Conservation (phyloP, 2,888 invertebrate genomes). For the Monochamus alternatus region DNA sequence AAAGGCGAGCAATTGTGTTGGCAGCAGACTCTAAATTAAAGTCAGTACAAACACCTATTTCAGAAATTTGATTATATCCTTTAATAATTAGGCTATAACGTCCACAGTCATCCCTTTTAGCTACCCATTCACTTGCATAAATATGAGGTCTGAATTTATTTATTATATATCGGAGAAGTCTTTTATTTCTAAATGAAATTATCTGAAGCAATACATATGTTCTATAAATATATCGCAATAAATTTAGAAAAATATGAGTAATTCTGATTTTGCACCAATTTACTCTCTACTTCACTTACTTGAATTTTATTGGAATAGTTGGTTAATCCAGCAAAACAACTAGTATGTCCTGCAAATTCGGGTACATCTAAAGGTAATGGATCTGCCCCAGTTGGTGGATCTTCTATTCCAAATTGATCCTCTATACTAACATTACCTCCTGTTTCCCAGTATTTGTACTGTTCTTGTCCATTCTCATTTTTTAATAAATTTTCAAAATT, state of each 20-base stretch:
- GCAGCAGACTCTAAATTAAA: constrained; percentile 67
- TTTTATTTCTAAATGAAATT: constrained; percentile 48
- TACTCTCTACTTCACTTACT: too few species aligned
- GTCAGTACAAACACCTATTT: constrained; percentile 59
- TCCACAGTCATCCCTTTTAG: constrained; percentile 72
- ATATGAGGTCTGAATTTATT: constrained; percentile 73
- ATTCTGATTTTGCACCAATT: neutral
- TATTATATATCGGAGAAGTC: constrained; percentile 65
- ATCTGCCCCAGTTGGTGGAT: constrained; percentile 70
- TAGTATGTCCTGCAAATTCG: constrained; percentile 67
- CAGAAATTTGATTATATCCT: constrained; percentile 38
- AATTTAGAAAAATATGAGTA: constrained; percentile 63
- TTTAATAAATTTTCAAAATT: constrained; percentile 72
- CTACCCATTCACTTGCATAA: constrained; percentile 72
- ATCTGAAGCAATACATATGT: constrained; percentile 68
- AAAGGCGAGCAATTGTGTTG: constrained; percentile 9
- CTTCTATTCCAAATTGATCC: constrained; percentile 72
- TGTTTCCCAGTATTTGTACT: constrained; percentile 69
- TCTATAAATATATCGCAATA: constrained; percentile 74
- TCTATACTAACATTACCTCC: constrained; percentile 67
- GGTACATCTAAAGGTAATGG: constrained; percentile 68
- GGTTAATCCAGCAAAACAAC: constrained; percentile 75
- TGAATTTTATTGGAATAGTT: constrained; percentile 71
- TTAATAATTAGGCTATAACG: constrained; percentile 66
- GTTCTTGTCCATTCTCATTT: constrained; percentile 72